Conservation (phyloP, 1,140 invertebrate species). For the Metopolophium dirhodum region DNA sequence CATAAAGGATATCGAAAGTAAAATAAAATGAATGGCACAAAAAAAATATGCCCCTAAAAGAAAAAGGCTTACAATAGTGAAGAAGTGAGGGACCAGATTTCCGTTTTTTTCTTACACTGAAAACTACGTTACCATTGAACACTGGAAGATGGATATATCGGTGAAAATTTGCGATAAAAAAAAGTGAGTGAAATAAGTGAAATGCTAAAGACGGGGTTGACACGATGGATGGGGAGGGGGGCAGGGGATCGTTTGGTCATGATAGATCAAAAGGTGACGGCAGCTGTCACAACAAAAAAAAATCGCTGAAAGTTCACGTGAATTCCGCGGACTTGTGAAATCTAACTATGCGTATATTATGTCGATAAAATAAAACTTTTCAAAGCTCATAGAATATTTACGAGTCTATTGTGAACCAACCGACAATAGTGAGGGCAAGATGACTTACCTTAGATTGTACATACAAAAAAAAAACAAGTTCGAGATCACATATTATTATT, state of each 20-base stretch:
- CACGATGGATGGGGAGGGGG: not conserved
- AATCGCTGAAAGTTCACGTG: not conserved
- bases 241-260: not conserved
- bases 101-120: not conserved
- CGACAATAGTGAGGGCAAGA: not conserved
- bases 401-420: not conserved
- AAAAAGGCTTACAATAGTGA: not conserved
- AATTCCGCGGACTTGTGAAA: not conserved
- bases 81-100: not conserved
- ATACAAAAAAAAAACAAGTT: not conserved
- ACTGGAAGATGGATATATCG: not conserved
- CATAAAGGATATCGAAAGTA: not conserved
- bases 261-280: constrained; percentile 3
- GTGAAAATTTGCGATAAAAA: not conserved
- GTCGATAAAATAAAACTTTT: not conserved
- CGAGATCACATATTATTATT: not conserved
- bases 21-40: not conserved
- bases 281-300: not conserved
- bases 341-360: not conserved
- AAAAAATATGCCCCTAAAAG: not conserved
- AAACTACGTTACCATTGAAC: constrained; percentile 25
- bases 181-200: not conserved
- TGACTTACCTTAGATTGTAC: not conserved
- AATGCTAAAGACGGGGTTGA: not conserved
- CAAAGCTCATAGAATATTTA: not conserved